Evolutionary conservation across 2,797 vertebrate species (phyloP).

Genomic region (Hipposideros larvatus): DNA sequence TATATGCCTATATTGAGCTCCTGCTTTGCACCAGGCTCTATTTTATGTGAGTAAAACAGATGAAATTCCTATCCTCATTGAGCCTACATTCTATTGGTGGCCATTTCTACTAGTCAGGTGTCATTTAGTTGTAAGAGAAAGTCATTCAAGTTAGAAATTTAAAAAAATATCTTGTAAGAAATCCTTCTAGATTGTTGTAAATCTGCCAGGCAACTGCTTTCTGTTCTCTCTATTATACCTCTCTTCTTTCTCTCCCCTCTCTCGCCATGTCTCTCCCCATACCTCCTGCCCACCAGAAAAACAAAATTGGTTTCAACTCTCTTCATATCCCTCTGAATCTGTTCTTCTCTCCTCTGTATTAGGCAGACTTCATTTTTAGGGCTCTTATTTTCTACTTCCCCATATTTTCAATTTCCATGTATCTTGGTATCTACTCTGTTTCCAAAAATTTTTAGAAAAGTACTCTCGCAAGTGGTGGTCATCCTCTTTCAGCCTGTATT

Average conservation of each 20-base stretch:
- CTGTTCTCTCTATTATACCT: background rate
- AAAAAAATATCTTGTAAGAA: background rate
- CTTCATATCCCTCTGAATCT: background rate
- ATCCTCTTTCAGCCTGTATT: background rate
- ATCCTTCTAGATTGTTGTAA: constrained; percentile 1
- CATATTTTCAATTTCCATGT: background rate
- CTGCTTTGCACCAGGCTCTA: background rate
- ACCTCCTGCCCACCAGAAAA: background rate
- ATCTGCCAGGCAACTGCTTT: background rate
- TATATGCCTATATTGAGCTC: background rate
- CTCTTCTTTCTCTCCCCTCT: background rate
- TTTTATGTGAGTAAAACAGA: constrained; percentile 13
- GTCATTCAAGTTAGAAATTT: constrained; percentile 2
- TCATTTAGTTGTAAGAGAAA: constrained; percentile 2
- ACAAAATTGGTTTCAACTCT: background rate
- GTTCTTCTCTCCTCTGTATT: background rate
- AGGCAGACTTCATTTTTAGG: constrained; percentile 16
- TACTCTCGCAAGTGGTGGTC: background rate
- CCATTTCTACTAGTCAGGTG: constrained; percentile 23
- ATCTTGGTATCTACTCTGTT: background rate
- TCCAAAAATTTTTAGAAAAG: constrained; percentile 1
- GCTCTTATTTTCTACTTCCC: background rate
- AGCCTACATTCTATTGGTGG: background rate
- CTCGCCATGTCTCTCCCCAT: background rate
- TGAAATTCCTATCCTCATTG: background rate